Base-by-base conservation (phyloP, 64 coral and sea anemone species). In the Montipora sp. region DNA sequence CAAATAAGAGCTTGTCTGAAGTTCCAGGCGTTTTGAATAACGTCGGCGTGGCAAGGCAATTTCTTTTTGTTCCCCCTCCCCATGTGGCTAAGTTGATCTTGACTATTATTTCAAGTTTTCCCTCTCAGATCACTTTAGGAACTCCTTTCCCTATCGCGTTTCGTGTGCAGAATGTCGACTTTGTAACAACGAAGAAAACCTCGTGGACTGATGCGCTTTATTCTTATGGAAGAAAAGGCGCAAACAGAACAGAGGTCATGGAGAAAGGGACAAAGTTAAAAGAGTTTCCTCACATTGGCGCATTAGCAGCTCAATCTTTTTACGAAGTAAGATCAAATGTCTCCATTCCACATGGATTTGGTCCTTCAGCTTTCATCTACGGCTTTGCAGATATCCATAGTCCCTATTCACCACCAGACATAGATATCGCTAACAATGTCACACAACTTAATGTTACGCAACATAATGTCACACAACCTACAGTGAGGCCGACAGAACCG, bases 161-260 rank as follows among this genome's bases (percentile, higher is more conserved):
- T 68, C 73, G 89, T 55, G 95, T 96, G 16, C 11, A 73, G 61
- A 96, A 96, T 47, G 85, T 46, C 22, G 95, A 91, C 1, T 75
- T 68, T 73, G 88, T 75, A 9, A 57, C 89, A 48, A 91, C 88
- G 3, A 69, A n/a, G 18, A 82, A 87, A 20, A 81, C 88, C 13
- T 90, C 88, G 19, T 96, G 95, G 95, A 80, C 75, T 27, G 95
- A 96, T 87, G 91, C 81, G 0, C 87, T 96, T 87, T 96, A 90
- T 57, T 21, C 73, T 14, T 96, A 96, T 48, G 59, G 46, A 36
- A 90, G 55, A 16, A 72, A 48, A 49, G 91, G 77, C 18, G 85
- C 63, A 7, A 77, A 53, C 12, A 82, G 73, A 61, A 87, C 83
- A 80, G 91, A 96, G 61, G 75, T 96, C 18, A 47, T 81, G 1